Percentiles rank a stretch among this genome's conserved stretches.
These are phyloP conservation scores for Cordilura impudica DNA, from an alignment of 2,888 invertebrate species.

Conservation along the genomic window DNA sequence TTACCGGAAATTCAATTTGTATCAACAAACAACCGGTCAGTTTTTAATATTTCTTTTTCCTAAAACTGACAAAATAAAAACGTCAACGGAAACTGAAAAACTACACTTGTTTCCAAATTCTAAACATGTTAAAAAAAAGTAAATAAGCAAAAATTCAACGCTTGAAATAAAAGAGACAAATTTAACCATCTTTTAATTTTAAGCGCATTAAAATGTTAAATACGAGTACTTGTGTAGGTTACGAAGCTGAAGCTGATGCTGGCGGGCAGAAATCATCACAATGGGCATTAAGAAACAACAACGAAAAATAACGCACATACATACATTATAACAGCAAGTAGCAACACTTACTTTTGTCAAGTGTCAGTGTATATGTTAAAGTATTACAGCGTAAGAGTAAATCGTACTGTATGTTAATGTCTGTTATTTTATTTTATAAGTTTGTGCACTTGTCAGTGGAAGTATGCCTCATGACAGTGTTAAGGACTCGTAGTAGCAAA, in stretches of 20 bases:
- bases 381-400: neutral
- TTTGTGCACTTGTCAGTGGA: neutral
- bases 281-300: neutral
- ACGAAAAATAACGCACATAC: constrained; percentile 12
- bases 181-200: constrained; percentile 53
- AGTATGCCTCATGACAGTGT: constrained; percentile 17
- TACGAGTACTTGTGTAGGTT: constrained; percentile 44
- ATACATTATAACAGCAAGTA: neutral
- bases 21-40: constrained; percentile 10
- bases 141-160: neutral
- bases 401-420: neutral
- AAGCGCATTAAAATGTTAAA: constrained; percentile 56
- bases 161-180: constrained; percentile 12
- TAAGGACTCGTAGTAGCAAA: constrained; percentile 29
- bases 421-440: neutral
- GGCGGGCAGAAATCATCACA: neutral
- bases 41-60: neutral
- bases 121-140: neutral
- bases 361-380: constrained; percentile 20
- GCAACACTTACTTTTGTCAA: neutral
- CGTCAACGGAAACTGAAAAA: neutral
- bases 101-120: neutral
- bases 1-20: constrained; percentile 4
- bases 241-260: constrained; percentile 20
- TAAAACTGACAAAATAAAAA: neutral